phyloP scores from a whole-genome alignment of 2,113 vertebrate species.

The Podocnemis expansa region DNA sequence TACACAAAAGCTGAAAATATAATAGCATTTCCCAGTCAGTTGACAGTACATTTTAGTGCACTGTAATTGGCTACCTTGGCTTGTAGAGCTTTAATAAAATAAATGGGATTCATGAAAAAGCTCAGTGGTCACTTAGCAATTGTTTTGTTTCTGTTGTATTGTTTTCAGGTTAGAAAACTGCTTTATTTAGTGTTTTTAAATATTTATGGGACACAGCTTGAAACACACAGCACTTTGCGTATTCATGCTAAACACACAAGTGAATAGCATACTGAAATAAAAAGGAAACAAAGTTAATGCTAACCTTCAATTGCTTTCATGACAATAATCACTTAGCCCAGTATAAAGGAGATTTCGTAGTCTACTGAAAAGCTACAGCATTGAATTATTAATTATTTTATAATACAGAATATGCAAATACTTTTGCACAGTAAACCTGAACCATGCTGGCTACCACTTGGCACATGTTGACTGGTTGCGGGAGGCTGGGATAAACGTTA shows the following conservation, averaged over 20 bases:
- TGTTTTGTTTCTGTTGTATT: slow-evolving; percentile 51
- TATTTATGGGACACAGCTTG: slow-evolving; percentile 42
- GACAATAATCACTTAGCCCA: neutral
- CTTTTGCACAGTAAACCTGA: neutral
- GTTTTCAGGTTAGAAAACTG: slow-evolving; percentile 47
- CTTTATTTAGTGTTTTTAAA: slow-evolving; percentile 40
- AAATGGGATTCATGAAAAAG: slow-evolving; percentile 44
- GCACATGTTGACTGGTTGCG: neutral
- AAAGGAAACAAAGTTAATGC: neutral
- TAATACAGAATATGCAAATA: neutral
- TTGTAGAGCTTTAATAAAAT: slow-evolving; percentile 18
- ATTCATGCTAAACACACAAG: neutral
- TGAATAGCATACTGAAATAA: neutral
- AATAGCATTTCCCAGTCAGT: slow-evolving; percentile 43
- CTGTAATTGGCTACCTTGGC: slow-evolving; percentile 52
- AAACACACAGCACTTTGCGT: neutral
- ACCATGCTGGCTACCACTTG: rapidly evolving
- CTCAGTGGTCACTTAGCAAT: slow-evolving; percentile 62
- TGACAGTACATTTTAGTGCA: neutral
- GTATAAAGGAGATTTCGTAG: neutral
- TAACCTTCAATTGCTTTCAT: neutral
- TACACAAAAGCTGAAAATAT: slow-evolving; percentile 25
- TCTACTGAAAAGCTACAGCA: rapidly evolving
- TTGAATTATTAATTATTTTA: neutral
- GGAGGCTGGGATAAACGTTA: rapidly evolving